phyloP scores from a whole-genome alignment of 2,113 vertebrate species.

The Plecotus auritus region DNA sequence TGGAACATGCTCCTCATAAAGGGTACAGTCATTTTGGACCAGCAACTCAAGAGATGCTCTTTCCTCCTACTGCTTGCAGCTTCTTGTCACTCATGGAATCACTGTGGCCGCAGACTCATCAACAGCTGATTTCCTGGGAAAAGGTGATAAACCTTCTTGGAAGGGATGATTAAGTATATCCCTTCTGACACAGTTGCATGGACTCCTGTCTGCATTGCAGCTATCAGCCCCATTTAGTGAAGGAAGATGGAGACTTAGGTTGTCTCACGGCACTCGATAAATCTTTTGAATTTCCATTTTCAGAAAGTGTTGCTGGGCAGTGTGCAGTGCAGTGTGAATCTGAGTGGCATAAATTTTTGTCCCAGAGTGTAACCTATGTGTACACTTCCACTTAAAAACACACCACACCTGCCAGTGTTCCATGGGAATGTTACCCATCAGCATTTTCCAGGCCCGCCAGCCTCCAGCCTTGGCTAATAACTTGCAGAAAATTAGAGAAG shows the following conservation, averaged over 20 bases:
- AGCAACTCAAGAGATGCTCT: no score
- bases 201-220: background rate
- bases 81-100: background rate
- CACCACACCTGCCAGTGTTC: fast-evolving
- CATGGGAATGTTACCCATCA: background rate
- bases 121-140: background rate
- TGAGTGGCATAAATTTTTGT: background rate
- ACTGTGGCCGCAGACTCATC: background rate
- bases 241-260: background rate
- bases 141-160: background rate
- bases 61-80: no score
- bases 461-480: background rate
- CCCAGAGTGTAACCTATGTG: background rate
- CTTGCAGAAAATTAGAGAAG: background rate
- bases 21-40: fast-evolving
- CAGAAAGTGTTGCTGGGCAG: background rate
- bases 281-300: background rate
- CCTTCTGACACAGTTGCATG: background rate
- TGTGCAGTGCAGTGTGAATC: no score
- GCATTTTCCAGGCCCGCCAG: background rate
- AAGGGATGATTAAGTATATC: background rate
- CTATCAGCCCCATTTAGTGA: background rate
- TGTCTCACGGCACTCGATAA: background rate
- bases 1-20: background rate
- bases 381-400: background rate